Evolutionary conservation across 2,888 invertebrate species (phyloP), one percentile per base, ranked within the genome.

Genomic region (Drosophila multiciliata): DNA sequence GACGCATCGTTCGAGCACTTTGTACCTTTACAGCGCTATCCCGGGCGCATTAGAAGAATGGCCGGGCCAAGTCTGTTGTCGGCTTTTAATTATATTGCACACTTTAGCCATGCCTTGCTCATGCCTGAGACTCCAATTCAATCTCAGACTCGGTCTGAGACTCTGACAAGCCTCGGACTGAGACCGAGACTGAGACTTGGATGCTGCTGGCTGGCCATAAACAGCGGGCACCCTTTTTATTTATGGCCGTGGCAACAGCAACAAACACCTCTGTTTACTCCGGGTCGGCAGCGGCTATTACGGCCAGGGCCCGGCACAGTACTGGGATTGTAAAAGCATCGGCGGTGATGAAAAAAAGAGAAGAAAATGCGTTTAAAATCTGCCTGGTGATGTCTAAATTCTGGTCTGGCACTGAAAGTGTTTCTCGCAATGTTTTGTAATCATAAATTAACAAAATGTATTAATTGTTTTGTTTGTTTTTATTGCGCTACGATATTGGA

Each of bases 81-180:
- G 92, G 91, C 91, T 90, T 92, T 91, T 87, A 90, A 91, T 82
- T 91, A 91, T 91, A 91, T 91, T 91, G 90, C 91, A 92, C 91
- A 87, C 91, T 91, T 90, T 91, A 89, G 91, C 83, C 82, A 88
- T 89, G 88, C 84, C 80, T 67, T 70, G 66, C 70, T 77, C 72
- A 65, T 60, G 59, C 38, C 72, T 59, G 59, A 49, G 65, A 74
- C n/a, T 75, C 66, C 55, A 29, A 61, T 60, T 48, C 59, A 61
- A 62, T 36, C 61, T 42, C 65, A 57, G 48, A 61, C 49, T 33
- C 57, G 15, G 49, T 58, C 66, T 69, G 62, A 38, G 52, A 60
- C 69, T 57, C 59, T 20, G 62, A 68, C 49, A 40, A 61, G 49
- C 42, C 48, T 50, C 65, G 63, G 48, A 58, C 69, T 26, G 57